These are phyloP conservation scores for Brachyalestes nurse DNA, from an alignment of 2,797 vertebrate species.

Conservation along the genomic window DNA sequence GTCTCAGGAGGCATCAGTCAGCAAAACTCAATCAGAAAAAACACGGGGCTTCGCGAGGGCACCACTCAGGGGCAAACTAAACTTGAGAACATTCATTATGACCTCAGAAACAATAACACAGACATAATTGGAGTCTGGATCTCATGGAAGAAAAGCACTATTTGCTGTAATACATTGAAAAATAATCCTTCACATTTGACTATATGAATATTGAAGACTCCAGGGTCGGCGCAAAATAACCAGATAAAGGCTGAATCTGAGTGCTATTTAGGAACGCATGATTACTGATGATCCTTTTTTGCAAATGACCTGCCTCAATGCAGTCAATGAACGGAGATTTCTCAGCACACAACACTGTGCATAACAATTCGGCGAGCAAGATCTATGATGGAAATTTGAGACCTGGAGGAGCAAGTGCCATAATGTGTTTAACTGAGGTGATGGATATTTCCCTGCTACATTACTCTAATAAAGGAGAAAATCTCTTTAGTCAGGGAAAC, in stretches of 20 bases:
- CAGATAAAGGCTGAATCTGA: constrained; percentile 37
- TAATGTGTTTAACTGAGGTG: constrained; percentile 46
- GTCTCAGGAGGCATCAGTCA: constrained; percentile 4
- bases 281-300: constrained; percentile 45
- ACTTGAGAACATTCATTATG: constrained; percentile 27
- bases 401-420: constrained; percentile 42
- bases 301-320: constrained; percentile 34
- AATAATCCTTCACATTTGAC: constrained; percentile 35
- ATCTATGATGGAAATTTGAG: constrained; percentile 36
- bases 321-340: constrained; percentile 29
- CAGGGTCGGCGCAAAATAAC: constrained; percentile 14
- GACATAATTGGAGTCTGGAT: constrained; percentile 25
- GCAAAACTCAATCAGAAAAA: constrained; percentile 35
- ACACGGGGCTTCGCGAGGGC: not conserved
- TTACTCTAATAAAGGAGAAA: constrained; percentile 40
- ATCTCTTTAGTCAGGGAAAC: constrained; percentile 42
- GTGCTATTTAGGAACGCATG: constrained; percentile 28
- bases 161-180: constrained; percentile 32
- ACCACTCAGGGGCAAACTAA: constrained; percentile 7
- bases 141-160: constrained; percentile 23
- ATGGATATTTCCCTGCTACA: constrained; percentile 50
- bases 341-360: constrained; percentile 37
- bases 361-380: constrained; percentile 37
- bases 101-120: constrained; percentile 17
- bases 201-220: constrained; percentile 49